Evolutionary conservation across 2,888 invertebrate species (phyloP), one percentile per base, ranked within the genome.

Genomic region (Clepsis dumicolana): DNA sequence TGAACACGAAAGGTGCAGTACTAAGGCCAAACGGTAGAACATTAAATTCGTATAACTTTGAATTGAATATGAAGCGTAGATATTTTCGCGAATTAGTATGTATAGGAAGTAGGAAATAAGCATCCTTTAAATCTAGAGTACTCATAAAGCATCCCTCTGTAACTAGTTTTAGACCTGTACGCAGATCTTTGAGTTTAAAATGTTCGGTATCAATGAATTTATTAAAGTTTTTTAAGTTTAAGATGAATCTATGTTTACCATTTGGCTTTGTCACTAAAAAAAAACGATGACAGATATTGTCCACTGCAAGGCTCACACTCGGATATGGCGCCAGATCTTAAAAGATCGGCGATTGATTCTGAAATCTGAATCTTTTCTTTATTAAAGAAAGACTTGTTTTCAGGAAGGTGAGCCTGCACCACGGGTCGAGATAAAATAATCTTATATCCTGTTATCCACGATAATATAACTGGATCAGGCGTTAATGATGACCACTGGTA

Each of bases 231-330:
- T 53, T 64, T 8, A 70, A 50, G 32, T 69, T 69, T 8, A 70
- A n/a, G 12, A 70, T 70, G 14, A 70, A 70, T n/a, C 70, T 48
- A 14, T 63, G 44, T 50, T 64, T 38, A 54, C 61, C 65, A 32
- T 69, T 69, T n/a, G 69, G 69, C 32, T 69, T 69, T 12, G 64
- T 48, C 10, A 60, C 44, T 54, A 57, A 29, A n/a, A 70, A 29
- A 29, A 29, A 8, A 8, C 29, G 29, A 7, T 29, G 29, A 7
- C 4, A 29, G 29, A 8, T 29, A 29, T 2, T 29, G 29, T 8
- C 29, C 29, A 7, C 8, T 29, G 8, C 29, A 29, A 29, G 29
- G 29, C 29, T 29, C 29, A 8, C 29, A 29, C 29, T 29, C 8
- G 5, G 29, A 29, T 1, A 29, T 29, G 29, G 29, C 29, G 8